Conservation (phyloP, 2,113 vertebrate species). For the Chlorodrepanis virens region DNA sequence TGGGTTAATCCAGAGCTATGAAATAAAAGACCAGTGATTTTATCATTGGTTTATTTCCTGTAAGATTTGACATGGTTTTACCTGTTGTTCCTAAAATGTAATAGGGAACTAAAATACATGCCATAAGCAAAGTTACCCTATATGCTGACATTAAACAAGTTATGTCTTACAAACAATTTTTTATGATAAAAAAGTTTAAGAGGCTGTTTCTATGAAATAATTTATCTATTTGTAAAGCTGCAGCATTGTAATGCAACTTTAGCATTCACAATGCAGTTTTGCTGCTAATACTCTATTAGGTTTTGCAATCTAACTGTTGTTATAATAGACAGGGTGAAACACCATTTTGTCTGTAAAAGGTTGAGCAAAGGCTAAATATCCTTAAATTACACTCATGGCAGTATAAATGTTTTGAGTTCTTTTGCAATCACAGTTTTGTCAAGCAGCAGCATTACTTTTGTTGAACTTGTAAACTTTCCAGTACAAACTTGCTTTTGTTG, state of each 20-base stretch:
- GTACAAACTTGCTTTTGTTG: conserved; percentile 51
- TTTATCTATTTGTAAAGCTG: background rate
- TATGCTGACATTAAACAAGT: background rate
- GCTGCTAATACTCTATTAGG: background rate
- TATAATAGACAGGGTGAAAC: background rate
- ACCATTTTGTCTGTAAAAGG: background rate
- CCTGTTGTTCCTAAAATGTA: background rate
- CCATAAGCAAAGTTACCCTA: background rate
- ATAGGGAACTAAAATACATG: rapidly evolving
- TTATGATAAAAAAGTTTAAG: background rate
- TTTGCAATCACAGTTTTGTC: conserved; percentile 52
- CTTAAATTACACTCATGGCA: conserved; percentile 23
- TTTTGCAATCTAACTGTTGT: background rate
- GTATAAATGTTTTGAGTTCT: conserved; percentile 51
- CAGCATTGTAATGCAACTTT: background rate
- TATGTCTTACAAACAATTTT: background rate
- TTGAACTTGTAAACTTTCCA: conserved; percentile 59
- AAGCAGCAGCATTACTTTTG: conserved; percentile 36
- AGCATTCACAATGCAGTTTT: background rate
- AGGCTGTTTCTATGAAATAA: background rate
- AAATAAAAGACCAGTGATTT: background rate
- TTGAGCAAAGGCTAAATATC: conserved; percentile 11
- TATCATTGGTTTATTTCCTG: background rate
- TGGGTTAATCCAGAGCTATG: background rate
- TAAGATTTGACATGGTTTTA: background rate